Conservation (phyloP, 2,888 invertebrate species). For the Baccha elongata region DNA sequence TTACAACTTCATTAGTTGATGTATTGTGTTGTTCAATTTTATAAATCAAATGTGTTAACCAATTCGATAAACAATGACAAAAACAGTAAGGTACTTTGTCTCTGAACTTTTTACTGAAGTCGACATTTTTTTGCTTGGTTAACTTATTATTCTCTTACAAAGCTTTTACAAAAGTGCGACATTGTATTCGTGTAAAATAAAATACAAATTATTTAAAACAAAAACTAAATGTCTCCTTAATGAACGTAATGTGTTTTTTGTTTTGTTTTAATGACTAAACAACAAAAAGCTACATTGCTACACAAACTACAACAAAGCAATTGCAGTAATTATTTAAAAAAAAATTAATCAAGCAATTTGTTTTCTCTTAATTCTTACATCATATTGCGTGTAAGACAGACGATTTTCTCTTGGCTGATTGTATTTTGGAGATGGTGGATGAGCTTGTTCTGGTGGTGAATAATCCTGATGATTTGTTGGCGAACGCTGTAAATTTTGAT, state of each 20-base stretch:
- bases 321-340: conserved; percentile 34
- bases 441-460: conserved; percentile 78
- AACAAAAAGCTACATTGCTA: conserved; percentile 31
- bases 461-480: conserved; percentile 76
- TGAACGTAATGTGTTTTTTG: conserved; percentile 46
- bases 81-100: background rate
- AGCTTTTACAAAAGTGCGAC: background rate
- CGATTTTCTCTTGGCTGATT: conserved; percentile 81
- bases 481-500: conserved; percentile 75
- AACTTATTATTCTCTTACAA: background rate
- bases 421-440: conserved; percentile 81
- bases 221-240: conserved; percentile 22
- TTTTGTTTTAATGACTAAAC: conserved; percentile 33
- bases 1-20: background rate
- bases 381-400: conserved; percentile 81
- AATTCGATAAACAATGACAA: background rate
- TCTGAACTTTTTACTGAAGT: background rate
- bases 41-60: background rate
- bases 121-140: background rate
- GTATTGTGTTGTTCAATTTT: background rate
- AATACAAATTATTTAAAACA: conserved; percentile 17
- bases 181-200: conserved; percentile 9
- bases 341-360: conserved; percentile 28
- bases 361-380: conserved; percentile 79
- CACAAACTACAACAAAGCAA: conserved; percentile 54